Base-by-base conservation (phyloP, 2,113 vertebrate species). In the Oryzias woworae region DNA sequence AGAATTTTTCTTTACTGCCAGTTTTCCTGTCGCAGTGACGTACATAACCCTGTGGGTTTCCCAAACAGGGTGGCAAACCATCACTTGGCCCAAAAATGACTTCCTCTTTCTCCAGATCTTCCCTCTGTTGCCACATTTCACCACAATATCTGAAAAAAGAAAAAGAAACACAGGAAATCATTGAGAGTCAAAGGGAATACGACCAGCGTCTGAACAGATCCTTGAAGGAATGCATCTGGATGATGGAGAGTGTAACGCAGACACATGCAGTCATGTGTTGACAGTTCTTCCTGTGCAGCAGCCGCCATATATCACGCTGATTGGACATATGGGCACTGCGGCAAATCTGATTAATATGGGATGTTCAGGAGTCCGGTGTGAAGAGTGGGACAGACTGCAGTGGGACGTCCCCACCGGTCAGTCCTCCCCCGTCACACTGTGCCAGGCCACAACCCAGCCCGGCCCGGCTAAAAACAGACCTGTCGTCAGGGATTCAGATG, bases 301-400 rank as follows among this genome's bases (percentile, higher is more conserved):
- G 85, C 77, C 69, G 48, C 82, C 85, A 76, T 88, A 87, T 87
- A 84, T 90, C 91, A 88, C 49, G 89, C 91, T 91, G 90, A 71
- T 87, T 54, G 51, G 83, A 88, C 91, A 93, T 93, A 93, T 92
- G 91, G 91, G 79, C 87, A 70, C 77, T 86, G 84, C 75, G 42
- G 82, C 77, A 92, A 91, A 91, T 90, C 88, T 89, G 92, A 91
- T 92, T 90, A 92, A 90, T 90, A 88, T 84, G 83, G 85, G 86
- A 86, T 71, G 83, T 76, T 81, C 69, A 41, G 77, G 77, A 78
- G 73, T 77, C 82, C 81, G 61, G 73, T 17, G 56, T 83, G 64
- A 75, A 73, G 82, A 18, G 70, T 47, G 82, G 89, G 81, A 87
- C 89, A 86, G 86, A 82, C 84, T 90, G 86, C 87, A 85, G 69